phyloP scores from a whole-genome alignment of 2,113 vertebrate genomes.

The Catharus fuscescens region DNA sequence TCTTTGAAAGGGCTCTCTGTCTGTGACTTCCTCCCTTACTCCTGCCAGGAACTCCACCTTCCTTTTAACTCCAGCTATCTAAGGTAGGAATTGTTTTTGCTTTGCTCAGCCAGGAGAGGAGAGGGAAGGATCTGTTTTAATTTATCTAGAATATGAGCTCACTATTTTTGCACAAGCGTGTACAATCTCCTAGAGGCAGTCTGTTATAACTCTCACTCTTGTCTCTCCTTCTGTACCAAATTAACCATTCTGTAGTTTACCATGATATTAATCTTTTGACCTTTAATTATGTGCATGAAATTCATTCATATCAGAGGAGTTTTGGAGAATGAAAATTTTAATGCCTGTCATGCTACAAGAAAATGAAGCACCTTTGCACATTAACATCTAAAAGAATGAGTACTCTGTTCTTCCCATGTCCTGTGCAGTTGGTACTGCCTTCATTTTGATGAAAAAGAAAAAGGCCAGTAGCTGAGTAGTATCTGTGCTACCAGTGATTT shows the following conservation, averaged over 20 bases:
- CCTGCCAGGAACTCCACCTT: background rate
- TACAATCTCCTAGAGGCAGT: background rate
- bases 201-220: background rate
- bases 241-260: background rate
- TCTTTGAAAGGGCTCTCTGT: rapidly evolving
- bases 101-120: background rate
- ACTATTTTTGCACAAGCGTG: background rate
- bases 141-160: background rate
- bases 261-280: background rate
- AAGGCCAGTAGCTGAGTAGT: background rate
- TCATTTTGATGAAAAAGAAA: background rate
- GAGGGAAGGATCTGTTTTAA: background rate
- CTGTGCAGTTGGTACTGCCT: background rate
- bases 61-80: background rate
- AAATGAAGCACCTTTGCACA: background rate
- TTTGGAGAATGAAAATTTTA: background rate
- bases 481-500: background rate
- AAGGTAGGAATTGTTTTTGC: background rate
- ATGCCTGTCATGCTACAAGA: background rate
- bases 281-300: background rate
- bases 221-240: background rate
- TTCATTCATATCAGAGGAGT: background rate
- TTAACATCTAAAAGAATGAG: background rate
- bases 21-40: background rate
- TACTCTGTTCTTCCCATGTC: background rate